Base-by-base conservation (phyloP, 2,888 invertebrate genomes). In the Eudasyphora cyanicolor region DNA sequence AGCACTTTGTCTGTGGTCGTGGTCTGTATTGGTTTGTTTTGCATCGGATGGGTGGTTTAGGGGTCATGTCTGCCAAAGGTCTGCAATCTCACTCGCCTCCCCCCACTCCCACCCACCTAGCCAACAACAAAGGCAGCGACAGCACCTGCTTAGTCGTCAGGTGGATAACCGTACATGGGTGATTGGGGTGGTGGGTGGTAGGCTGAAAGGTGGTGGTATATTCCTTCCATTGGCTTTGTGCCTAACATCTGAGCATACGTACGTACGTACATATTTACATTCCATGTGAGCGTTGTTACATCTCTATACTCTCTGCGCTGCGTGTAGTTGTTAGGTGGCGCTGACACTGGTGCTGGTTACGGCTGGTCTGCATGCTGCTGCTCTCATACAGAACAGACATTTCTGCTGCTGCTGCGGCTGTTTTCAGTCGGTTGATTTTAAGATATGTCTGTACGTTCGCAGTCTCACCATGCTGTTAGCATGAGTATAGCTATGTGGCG, bases 301-400 rank as follows among this genome's bases (percentile, higher is more conserved):
- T 62, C 51, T 67, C 14, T 76, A 67, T 74, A 27, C 76, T 84
- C 82, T 79, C 78, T 73, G 64, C 42, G 51, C 32, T 21, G 12
- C n/a, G 21, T 82, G 27, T 29, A 19, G 14, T 19, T 67, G 35
- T 35, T 38, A 19, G 51, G 35, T 29, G 57, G 54, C 69, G 76
- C 38, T 70, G n/a, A n/a, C n/a, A n/a, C 67, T 81, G 76, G 81
- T 85, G 81, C 71, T 73, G 75, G 80, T 69, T 57, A 38, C 85
- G 83, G 69, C 85, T 82, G 85, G 86, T 73, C 85, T 51, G 27
- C 78, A 82, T 84, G 83, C 69, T 77, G 70, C 85, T 82, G 62
- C 76, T 87, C 87, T 88, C 87, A 84, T 85, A 86, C 85, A 85
- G 85, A 85, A 86, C 85, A 86, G 85, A 82, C 86, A 85, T 79